Evolutionary conservation across 2,797 vertebrate genomes (phyloP), one percentile per base, ranked within the genome.

Genomic region (Eulemur mongoz): DNA sequence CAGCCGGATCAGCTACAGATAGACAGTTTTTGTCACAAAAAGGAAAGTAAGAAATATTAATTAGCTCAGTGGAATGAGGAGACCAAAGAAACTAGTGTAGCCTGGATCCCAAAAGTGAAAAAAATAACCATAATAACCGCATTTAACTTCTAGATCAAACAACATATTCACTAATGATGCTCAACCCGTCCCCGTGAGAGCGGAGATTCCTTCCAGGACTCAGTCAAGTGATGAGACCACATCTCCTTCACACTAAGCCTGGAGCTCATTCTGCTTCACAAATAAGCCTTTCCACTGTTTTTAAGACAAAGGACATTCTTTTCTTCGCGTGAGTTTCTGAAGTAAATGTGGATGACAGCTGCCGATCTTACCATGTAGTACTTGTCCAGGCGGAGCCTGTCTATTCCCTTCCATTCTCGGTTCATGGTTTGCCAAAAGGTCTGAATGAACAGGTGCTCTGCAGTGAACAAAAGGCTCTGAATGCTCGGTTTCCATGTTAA

Each of bases 381-480:
- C 95, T 99, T 99, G 98, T 99, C 99, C 98, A 99, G 99, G 9
- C 98, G 98, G 67, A 99, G 99, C 63, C 98, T 94, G 98, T 99
- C 99, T 4, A 99, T 99, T 20, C 99, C 99, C 0, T 98, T 99
- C 99, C 99, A 99, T 54, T 99, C 99, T 48, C 99, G 99, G 59
- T 99, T 99, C 91, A 99, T 95, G 0, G 99, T 99, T 93, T 99
- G 99, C 98, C 99, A 99, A 59, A 99, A 99, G 0, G 99, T 99
- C 96, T 98, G 98, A 72, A 99, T 95, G 97, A 99, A 99, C 35
- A 99, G 96, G 79, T 98, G 96, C 0, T 97, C 98, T 99, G 98
- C 40, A 84, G 93, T 79, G 30, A 96, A 97, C 3, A 93, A 91
- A 78, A 87, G 70, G n/a, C 40, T 82, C 25, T 95, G 73, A 89